A percentile compares a stretch with the other conserved stretches of the same genome.
Evolutionary conservation across 2,113 vertebrate species (phyloP).

Genomic region (Rhinoptilus africanus): DNA sequence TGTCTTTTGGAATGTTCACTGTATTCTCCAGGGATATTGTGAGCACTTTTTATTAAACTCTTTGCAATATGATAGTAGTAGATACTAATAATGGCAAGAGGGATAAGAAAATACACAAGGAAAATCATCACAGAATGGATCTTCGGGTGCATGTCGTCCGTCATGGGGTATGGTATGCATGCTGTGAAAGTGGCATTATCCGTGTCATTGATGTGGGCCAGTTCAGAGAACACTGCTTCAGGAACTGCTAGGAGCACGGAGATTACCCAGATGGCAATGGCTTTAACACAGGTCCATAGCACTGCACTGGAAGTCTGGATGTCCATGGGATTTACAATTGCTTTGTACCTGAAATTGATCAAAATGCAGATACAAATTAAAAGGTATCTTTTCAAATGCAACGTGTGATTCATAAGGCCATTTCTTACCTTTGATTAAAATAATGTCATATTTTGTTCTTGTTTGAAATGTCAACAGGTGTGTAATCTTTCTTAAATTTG

Average conservation of each 20-base stretch:
- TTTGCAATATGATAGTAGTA: constrained; percentile 94
- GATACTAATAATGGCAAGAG: constrained; percentile 87
- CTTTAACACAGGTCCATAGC: constrained; percentile 88
- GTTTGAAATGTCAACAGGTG: background rate
- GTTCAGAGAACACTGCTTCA: constrained; percentile 89
- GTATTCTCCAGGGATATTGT: constrained; percentile 90
- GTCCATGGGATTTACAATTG: constrained; percentile 97
- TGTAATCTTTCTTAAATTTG: background rate
- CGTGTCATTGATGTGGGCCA: constrained; percentile 76
- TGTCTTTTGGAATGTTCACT: constrained; percentile 91
- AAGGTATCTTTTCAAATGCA: background rate
- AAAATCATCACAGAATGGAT: constrained; percentile 94
- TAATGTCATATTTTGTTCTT: background rate
- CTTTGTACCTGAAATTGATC: constrained; percentile 84
- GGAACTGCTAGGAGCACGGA: constrained; percentile 87
- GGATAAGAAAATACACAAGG: constrained; percentile 91
- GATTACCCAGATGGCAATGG: constrained; percentile 85
- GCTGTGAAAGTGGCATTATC: constrained; percentile 86
- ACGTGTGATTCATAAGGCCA: background rate
- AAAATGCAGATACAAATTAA: background rate
- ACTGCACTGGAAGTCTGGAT: constrained; percentile 88
- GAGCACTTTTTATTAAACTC: constrained; percentile 89
- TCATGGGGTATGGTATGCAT: constrained; percentile 90
- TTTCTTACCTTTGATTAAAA: background rate
- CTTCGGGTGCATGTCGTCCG: constrained; percentile 87